A percentile compares a stretch with the other conserved stretches of the same genome.
These are phyloP conservation scores for Idaea straminata DNA, from an alignment of 2,888 invertebrate genomes.

Conservation along the genomic window DNA sequence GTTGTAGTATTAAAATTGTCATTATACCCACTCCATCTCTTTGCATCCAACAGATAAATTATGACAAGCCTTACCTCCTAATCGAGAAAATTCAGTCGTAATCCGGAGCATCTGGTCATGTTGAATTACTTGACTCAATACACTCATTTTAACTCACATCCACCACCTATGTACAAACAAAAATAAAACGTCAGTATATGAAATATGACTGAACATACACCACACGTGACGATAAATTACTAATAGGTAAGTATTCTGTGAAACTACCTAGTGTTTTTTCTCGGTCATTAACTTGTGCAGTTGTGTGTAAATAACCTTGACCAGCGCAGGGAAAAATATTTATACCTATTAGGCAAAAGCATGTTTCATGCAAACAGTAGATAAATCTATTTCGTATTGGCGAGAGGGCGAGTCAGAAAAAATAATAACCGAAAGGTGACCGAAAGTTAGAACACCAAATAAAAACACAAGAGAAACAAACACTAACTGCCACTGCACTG, in stretches of 20 bases:
- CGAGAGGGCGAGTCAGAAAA: neutral
- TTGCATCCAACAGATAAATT: neutral
- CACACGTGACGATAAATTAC: too few species aligned
- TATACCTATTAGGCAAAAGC: neutral
- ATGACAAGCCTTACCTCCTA: constrained; percentile 59
- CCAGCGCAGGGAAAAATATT: neutral
- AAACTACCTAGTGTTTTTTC: neutral
- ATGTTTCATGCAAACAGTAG: neutral
- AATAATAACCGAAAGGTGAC: neutral
- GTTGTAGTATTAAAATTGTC: too few species aligned
- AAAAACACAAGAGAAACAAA: too few species aligned
- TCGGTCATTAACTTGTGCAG: neutral
- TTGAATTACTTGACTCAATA: constrained; percentile 64
- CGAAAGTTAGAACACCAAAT: too few species aligned
- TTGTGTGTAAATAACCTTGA: constrained; percentile 1
- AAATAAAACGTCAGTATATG: neutral
- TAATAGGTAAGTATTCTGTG: neutral
- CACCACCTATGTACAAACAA: neutral
- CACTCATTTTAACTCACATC: constrained; percentile 43
- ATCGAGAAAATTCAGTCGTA: constrained; percentile 61
- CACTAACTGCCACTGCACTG: too few species aligned
- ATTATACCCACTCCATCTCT: too few species aligned
- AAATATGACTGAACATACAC: neutral
- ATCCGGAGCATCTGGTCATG: constrained; percentile 62
- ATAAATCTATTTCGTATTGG: neutral